phyloP scores from a whole-genome alignment of 1,140 invertebrate species.

The Bombus huntii region DNA sequence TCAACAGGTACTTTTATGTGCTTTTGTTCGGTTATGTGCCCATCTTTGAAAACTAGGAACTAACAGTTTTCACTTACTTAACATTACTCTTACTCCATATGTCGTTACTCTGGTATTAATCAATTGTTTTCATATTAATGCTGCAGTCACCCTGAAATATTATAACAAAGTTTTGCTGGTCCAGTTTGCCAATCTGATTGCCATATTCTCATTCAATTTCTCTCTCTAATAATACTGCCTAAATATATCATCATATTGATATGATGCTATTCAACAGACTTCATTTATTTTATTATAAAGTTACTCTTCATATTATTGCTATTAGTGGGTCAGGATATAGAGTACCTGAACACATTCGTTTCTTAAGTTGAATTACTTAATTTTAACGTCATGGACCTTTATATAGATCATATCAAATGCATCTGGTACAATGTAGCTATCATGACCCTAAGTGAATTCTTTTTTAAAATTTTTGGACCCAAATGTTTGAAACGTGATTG shows the following conservation, averaged over 20 bases:
- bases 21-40: conserved; percentile 63
- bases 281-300: conserved; percentile 53
- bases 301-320: conserved; percentile 67
- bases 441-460: conserved; percentile 48
- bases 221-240: conserved; percentile 70
- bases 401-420: conserved; percentile 61
- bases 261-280: conserved; percentile 59
- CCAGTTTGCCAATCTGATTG: conserved; percentile 72
- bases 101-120: conserved; percentile 34
- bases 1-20: conserved; percentile 53
- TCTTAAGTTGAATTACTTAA: conserved; percentile 56
- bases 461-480: conserved; percentile 66
- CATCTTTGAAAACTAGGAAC: conserved; percentile 74
- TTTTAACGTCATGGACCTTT: conserved; percentile 70
- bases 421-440: conserved; percentile 56
- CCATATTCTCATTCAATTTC: conserved; percentile 62
- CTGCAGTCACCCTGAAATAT: conserved; percentile 69
- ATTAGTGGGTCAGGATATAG: conserved; percentile 58
- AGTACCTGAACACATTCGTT: conserved; percentile 63
- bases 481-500: conserved; percentile 72
- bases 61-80: conserved; percentile 68
- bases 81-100: conserved; percentile 45
- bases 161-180: conserved; percentile 67
- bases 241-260: conserved; percentile 64
- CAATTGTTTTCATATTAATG: conserved; percentile 49